These are phyloP conservation scores for Carpatolechia fugitivella DNA, from an alignment of 2,888 invertebrate genomes.

Conservation along the genomic window DNA sequence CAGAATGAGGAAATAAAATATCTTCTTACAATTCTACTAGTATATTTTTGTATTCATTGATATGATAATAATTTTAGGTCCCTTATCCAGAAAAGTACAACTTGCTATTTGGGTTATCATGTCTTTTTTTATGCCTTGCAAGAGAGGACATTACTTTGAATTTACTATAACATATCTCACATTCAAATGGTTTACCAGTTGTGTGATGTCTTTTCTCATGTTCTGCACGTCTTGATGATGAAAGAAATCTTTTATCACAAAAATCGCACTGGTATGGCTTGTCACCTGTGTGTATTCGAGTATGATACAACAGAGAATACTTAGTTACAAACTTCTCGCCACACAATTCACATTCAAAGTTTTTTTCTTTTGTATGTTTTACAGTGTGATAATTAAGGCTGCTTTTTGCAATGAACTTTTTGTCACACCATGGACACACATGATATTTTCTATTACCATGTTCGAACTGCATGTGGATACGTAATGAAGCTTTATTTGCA, in stretches of 20 bases:
- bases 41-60: no score
- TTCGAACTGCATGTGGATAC: conserved; percentile 60
- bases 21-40: no score
- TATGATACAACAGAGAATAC: neutral
- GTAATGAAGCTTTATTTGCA: conserved; percentile 28
- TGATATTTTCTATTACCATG: conserved; percentile 65
- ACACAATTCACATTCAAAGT: neutral
- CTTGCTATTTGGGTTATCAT: conserved; percentile 2
- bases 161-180: conserved; percentile 18
- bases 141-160: neutral
- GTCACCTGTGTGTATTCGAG: neutral
- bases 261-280: neutral
- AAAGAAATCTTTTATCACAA: conserved; percentile 22
- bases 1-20: no score
- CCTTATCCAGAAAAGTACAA: neutral
- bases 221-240: neutral
- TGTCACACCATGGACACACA: conserved; percentile 55
- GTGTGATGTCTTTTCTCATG: neutral
- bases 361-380: neutral
- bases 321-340: neutral
- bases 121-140: neutral
- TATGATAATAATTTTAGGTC: neutral
- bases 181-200: neutral
- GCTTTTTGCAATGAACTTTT: conserved; percentile 67
- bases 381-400: conserved; percentile 43